Base-by-base conservation (phyloP, 2,888 invertebrate species). In the Sisyra nigra region DNA sequence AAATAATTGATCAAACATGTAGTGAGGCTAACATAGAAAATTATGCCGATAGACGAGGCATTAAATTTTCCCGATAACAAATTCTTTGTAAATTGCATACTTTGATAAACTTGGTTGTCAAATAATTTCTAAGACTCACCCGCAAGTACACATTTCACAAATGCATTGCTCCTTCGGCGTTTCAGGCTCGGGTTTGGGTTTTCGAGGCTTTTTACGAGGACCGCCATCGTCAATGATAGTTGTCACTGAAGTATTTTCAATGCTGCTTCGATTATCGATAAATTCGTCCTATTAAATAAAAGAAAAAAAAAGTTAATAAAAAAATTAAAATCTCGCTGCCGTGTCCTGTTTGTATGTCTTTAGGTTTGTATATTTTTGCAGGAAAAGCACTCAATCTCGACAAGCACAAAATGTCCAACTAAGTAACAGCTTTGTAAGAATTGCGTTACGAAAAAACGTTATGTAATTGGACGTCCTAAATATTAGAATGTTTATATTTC, bases 121-220 rank as follows among this genome's bases (percentile, higher is more conserved):
- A n/a, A n/a, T n/a, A n/a, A n/a, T n/a, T n/a, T n/a, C n/a, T n/a
- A n/a, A n/a, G 40, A 74, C 84, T 79, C 64, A 88, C 88, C 88
- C 88, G 67, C 88, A 88, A 56, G 86, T 88, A 61, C 88, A 88
- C 48, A 88, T 78, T 67, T 88, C 86, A 59, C 88, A 88, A 55
- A 88, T 85, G 61, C 88, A 88, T 61, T 84, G 81, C 57, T 87
- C 87, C 57, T 80, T 81, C 50, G 65, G 63, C 51, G 65, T 62
- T 34, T 60, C 57, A 44, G 60, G 52, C 44, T 63, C 61, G 1
- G 52, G 47, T 39, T 40, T 42, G 2, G 48, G 47, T 44, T 41
- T 37, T 41, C 32, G 36, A 40, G 19, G 40, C 14, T 34, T 40
- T 9, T 11, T 37, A 10, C 19, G 17, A 9, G 38, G 38, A 3